Conservation (phyloP, 2,113 vertebrate genomes). For the Lamprologus sp. region DNA sequence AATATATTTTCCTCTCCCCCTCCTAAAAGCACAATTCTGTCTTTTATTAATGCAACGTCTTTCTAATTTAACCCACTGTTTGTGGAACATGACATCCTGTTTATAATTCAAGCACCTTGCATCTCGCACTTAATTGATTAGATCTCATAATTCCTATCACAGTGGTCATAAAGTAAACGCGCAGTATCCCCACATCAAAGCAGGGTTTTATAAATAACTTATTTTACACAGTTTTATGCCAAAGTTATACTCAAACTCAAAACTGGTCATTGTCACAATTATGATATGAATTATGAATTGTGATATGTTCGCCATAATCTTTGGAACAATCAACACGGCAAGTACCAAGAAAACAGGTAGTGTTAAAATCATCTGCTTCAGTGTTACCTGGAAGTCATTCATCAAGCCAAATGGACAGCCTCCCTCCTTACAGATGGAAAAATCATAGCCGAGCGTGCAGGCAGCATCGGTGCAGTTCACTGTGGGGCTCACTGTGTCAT, state of each 20-base stretch:
- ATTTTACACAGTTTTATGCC: neutral
- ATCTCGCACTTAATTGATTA: rapidly evolving
- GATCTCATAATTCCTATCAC: neutral
- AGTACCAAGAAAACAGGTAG: neutral
- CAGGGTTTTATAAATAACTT: neutral
- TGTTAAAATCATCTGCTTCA: neutral
- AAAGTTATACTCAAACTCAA: neutral
- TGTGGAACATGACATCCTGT: neutral
- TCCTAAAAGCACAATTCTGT: neutral
- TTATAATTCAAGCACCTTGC: neutral
- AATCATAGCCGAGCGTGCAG: conserved; percentile 89
- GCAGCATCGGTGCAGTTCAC: conserved; percentile 88
- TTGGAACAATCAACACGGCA: neutral
- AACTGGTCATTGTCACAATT: neutral
- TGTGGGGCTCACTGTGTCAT: conserved; percentile 79
- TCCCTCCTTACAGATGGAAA: conserved; percentile 82
- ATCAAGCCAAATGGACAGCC: conserved; percentile 84
- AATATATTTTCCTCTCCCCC: neutral
- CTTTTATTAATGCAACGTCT: neutral
- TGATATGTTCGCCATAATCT: neutral
- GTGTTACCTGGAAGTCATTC: conserved; percentile 82
- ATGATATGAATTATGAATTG: neutral
- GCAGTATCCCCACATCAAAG: neutral
- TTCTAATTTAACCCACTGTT: neutral
- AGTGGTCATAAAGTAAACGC: rapidly evolving